These are phyloP conservation scores for Thamnaconus septentrionalis DNA, from an alignment of 2,113 vertebrate genomes.

Conservation along the genomic window DNA sequence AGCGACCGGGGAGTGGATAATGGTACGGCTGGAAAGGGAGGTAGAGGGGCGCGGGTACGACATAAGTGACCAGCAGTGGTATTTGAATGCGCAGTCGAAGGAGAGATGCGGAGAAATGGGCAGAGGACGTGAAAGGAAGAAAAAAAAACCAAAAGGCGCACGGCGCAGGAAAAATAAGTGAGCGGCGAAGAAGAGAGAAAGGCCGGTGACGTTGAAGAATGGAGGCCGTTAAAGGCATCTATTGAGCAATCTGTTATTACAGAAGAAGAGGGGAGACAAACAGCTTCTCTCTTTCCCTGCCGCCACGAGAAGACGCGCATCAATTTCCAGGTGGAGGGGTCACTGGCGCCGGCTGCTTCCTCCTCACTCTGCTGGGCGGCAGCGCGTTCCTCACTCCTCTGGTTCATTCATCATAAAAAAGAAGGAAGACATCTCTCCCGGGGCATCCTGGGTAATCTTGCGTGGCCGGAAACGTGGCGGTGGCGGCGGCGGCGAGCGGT, in stretches of 20 bases:
- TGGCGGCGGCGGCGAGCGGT: constrained; percentile 46
- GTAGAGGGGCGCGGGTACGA: constrained; percentile 18
- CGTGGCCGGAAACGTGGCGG: constrained; percentile 66
- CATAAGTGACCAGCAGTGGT: constrained; percentile 43
- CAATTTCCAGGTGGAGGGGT: constrained; percentile 76
- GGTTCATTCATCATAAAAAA: constrained; percentile 69
- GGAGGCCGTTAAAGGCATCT: constrained; percentile 77
- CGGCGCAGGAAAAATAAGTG: constrained; percentile 49
- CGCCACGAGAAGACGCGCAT: constrained; percentile 79
- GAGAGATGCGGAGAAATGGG: not conserved
- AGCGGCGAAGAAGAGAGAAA: constrained; percentile 53
- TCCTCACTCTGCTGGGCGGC: constrained; percentile 41
- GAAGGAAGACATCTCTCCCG: constrained; percentile 63
- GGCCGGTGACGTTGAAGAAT: constrained; percentile 73
- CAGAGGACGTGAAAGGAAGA: too few species aligned
- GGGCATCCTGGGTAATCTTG: constrained; percentile 79
- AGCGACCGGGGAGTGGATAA: constrained; percentile 20
- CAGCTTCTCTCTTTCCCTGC: constrained; percentile 66
- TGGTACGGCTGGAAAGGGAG: constrained; percentile 6
- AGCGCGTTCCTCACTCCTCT: constrained; percentile 29
- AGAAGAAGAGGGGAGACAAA: constrained; percentile 70
- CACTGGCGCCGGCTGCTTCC: constrained; percentile 51
- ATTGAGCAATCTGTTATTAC: constrained; percentile 75
- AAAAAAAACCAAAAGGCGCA: constrained; percentile 54
- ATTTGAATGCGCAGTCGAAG: constrained; percentile 65